Evolutionary conservation across 2,888 invertebrate genomes (phyloP), one percentile per base, ranked within the genome.

Genomic region (Eupeodes luniger): DNA sequence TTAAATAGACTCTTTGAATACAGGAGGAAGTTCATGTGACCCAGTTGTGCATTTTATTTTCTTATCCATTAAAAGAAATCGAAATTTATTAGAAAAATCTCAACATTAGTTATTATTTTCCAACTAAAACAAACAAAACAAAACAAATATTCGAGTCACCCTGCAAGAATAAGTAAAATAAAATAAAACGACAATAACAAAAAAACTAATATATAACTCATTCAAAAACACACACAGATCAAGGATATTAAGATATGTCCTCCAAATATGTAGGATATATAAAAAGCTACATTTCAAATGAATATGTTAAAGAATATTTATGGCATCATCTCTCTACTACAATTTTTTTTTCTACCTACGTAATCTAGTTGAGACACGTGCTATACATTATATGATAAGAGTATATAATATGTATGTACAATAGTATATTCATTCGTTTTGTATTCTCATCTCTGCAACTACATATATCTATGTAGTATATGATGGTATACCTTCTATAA

Each of bases 221-320:
- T 70, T 66, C 36, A 85, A 81, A 85, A 70, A 76, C 61, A 49
- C 62, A 72, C 79, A 61, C 72, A 83, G 79, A 83, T 83, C 79
- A 80, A 70, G 51, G 59, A 80, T 69, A 83, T 74, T 16, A 69
- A 69, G 53, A 53, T 53, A 34, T 67, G 76, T 76, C 75, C 69
- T 82, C 64, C 36, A 81, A 72, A 59, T 34, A 62, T 34, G 27
- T 70, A 51, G 27, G 53, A 57, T 34, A 40, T 70, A 51, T 44
- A 44, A 44, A 27, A 62, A 51, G 57, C 19, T 70, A 49, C 79
- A 80, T 66, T 72, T 51, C 49, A 80, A 80, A 80, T 83, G 80
- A 83, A 84, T 7, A 83, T 87, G 80, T 81, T 77, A 84, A 83
- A 80, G 80, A 84, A 87, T 81, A 87, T 87, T 87, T 87, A 87